Evolutionary conservation across 1,140 invertebrate species (phyloP), one percentile per base, ranked within the genome.

Genomic region (Zaprionus inermis): DNA sequence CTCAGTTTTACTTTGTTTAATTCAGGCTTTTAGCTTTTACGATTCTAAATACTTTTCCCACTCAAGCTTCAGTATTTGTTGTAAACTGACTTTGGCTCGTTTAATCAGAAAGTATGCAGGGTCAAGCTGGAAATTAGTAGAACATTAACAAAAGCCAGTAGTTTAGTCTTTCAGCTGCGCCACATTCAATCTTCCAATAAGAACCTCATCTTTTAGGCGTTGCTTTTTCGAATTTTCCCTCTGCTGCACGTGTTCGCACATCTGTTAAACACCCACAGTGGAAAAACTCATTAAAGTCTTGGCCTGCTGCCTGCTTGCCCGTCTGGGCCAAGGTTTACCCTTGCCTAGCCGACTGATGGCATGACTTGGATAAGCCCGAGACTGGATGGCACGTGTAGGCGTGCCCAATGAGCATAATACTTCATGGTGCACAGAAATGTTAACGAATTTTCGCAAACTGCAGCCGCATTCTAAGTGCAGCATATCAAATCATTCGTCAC

Each of bases 401-500:
- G 82, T 86, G 69, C 58, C 76, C 83, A 82, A 79, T 88, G 72
- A 81, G 82, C 78, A 85, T 72, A 84, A 85, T 85, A 58, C 83
- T 88, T 88, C 84, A 86, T 79, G 82, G 72, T 88, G 79, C 76
- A 69, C 76, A 76, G 69, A 81, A 86, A 79, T 81, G 79, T 88
- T 79, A 86, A 86, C 82, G 83, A 86, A 86, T 86, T 86, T 86
- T 82, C 83, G 73, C 81, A 86, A 56, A 61, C 61, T 30, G 36
- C 61, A 71, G 71, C 79, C 79, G 79, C 63, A 82, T 86, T 85
- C 81, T 81, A 86, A 85, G 71, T 85, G 78, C 79, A 80, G 76
- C 81, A 81, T 84, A 85, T 85, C 81, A 84, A 84, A 81, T 81
- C 78, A 76, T 81, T 81, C 81, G 80, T 81, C 79, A 75, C 68